These are phyloP conservation scores for Bombus pascuorum DNA, from an alignment of 1,140 invertebrate genomes.

Conservation along the genomic window DNA sequence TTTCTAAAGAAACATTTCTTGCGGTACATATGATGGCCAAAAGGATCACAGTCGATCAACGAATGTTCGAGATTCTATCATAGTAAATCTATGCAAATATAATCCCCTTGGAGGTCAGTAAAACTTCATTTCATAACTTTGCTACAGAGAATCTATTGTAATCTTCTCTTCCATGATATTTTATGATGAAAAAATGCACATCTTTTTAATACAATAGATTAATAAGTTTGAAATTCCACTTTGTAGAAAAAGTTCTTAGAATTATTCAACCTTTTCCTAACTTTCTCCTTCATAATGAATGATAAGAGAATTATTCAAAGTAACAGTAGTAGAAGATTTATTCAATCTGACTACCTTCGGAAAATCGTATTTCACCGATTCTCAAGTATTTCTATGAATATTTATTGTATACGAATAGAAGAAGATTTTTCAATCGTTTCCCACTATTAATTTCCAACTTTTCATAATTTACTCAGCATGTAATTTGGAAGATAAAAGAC, in stretches of 20 bases:
- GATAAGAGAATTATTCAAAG: not conserved
- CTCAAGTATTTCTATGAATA: not conserved
- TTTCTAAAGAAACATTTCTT: not conserved
- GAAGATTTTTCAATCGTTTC: not conserved
- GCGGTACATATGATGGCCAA: not conserved
- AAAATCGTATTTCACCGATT: not conserved
- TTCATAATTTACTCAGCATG: too few species aligned
- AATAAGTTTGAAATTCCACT: not conserved
- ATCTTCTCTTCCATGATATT: not conserved
- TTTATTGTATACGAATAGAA: not conserved
- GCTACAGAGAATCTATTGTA: not conserved
- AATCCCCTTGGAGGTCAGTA: not conserved
- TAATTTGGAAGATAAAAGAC: too few species aligned
- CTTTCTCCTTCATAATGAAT: not conserved
- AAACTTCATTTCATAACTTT: not conserved
- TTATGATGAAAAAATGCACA: not conserved
- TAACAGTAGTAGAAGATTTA: not conserved
- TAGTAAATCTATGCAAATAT: slow-evolving; percentile 4
- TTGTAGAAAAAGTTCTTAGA: not conserved
- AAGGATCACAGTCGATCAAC: not conserved
- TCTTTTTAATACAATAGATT: not conserved
- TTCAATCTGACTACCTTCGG: not conserved
- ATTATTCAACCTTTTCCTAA: not conserved
- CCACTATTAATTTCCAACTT: not conserved
- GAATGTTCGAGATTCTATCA: not conserved